These are phyloP conservation scores for Chiloscyllium punctatum DNA, from an alignment of 2,797 vertebrate species.

Conservation along the genomic window DNA sequence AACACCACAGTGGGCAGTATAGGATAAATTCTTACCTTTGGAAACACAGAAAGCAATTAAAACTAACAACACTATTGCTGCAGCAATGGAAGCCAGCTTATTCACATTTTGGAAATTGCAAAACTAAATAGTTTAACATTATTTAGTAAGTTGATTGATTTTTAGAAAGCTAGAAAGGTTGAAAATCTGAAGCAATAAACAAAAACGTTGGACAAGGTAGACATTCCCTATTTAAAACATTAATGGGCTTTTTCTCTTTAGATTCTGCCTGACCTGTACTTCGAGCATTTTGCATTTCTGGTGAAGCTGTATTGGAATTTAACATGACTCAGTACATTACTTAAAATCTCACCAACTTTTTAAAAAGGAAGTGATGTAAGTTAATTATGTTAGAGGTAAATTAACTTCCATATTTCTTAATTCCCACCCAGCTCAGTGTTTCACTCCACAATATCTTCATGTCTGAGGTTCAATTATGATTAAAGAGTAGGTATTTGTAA, in stretches of 20 bases:
- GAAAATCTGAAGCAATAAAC: background rate
- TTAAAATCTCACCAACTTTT: background rate
- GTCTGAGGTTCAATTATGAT: background rate
- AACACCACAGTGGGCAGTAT: background rate
- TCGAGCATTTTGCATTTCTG: background rate
- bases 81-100: background rate
- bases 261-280: background rate
- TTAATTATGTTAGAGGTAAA: background rate
- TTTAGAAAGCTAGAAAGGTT: background rate
- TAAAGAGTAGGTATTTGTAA: background rate
- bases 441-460: background rate
- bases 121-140: background rate
- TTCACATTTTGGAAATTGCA: background rate
- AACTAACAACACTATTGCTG: background rate
- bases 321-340: background rate
- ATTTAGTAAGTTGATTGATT: background rate
- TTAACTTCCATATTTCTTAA: background rate
- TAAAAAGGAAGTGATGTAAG: background rate
- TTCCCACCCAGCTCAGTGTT: background rate
- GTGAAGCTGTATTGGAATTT: background rate
- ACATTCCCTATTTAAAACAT: background rate
- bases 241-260: background rate
- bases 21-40: background rate
- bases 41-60: background rate
- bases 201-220: background rate